Percentiles rank a stretch among this genome's conserved stretches.
These are phyloP conservation scores for Gouania willdenowi DNA, from an alignment of 2,797 vertebrate species.

Conservation along the genomic window DNA sequence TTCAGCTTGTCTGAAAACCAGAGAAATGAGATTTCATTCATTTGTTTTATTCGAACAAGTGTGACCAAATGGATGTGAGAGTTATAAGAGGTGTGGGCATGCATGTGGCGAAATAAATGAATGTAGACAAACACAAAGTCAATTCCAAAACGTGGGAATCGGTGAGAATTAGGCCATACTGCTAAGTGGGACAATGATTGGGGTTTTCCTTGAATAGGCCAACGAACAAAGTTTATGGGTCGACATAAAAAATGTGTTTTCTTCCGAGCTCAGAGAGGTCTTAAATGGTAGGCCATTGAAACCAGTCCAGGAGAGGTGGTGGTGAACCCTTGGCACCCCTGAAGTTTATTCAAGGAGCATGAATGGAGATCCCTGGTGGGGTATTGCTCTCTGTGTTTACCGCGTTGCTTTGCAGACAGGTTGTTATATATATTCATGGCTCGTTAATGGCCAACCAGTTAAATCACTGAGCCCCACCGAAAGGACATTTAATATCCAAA, in stretches of 20 bases:
- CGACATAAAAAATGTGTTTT: conserved; percentile 77
- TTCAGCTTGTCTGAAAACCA: neutral
- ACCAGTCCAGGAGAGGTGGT: conserved; percentile 75
- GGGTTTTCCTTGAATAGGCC: conserved; percentile 55
- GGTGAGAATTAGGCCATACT: conserved; percentile 57
- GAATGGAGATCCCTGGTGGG: conserved; percentile 84
- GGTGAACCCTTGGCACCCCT: conserved; percentile 82
- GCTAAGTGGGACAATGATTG: conserved; percentile 62
- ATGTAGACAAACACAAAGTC: conserved; percentile 28
- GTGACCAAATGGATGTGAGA: conserved; percentile 44
- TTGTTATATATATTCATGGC: conserved; percentile 85
- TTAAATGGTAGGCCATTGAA: conserved; percentile 73
- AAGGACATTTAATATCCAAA: conserved; percentile 63
- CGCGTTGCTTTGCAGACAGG: conserved; percentile 79
- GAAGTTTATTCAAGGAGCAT: conserved; percentile 65
- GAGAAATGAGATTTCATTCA: conserved; percentile 15
- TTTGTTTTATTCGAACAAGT: conserved; percentile 13
- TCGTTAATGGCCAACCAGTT: conserved; percentile 88
- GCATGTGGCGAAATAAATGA: conserved; percentile 38
- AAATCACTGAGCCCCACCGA: conserved; percentile 77
- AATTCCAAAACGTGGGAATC: conserved; percentile 62
- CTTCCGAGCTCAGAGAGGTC: conserved; percentile 64
- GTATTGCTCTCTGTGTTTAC: conserved; percentile 79
- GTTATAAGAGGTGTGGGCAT: conserved; percentile 23
- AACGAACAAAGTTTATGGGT: conserved; percentile 72